A percentile compares a stretch with the other conserved stretches of the same genome.
Evolutionary conservation across 2,113 vertebrate genomes (phyloP).

Genomic region (Grantiella picta): DNA sequence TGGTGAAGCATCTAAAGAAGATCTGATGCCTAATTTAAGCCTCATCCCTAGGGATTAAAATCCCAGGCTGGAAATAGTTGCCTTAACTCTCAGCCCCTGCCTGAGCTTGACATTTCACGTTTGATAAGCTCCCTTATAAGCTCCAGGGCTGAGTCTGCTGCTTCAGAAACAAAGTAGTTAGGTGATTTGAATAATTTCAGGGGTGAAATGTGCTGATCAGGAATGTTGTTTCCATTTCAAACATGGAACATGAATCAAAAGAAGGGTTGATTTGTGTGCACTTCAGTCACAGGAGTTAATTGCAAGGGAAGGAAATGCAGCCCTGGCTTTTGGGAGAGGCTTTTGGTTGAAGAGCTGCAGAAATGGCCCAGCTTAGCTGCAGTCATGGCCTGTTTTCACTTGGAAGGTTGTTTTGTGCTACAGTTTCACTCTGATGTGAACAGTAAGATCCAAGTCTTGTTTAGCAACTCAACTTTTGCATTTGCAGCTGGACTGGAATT

Average conservation of each 20-base stretch:
- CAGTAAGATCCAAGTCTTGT: fast-evolving
- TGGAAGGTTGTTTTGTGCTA: not conserved
- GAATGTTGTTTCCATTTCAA: not conserved
- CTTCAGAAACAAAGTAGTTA: not conserved
- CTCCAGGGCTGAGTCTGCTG: not conserved
- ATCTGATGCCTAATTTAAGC: not conserved
- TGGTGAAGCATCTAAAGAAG: not conserved
- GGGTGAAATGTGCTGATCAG: not conserved
- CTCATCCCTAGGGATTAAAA: not conserved
- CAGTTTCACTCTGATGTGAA: not conserved
- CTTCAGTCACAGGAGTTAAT: fast-evolving
- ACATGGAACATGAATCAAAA: fast-evolving
- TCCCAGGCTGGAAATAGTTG: not conserved
- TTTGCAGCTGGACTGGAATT: not conserved
- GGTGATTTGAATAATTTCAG: not conserved
- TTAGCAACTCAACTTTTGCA: not conserved
- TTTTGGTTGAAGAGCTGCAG: fast-evolving
- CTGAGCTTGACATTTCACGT: not conserved
- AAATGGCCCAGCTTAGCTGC: not conserved
- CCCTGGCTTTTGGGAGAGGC: not conserved
- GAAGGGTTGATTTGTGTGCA: fast-evolving
- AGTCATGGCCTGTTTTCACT: fast-evolving
- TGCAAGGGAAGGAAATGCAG: not conserved
- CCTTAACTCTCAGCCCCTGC: not conserved
- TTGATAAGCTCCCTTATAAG: not conserved